A percentile compares a stretch with the other conserved stretches of the same genome.
Evolutionary conservation across 2,113 vertebrate species (phyloP).

Genomic region (Cyanoliseus patagonus): DNA sequence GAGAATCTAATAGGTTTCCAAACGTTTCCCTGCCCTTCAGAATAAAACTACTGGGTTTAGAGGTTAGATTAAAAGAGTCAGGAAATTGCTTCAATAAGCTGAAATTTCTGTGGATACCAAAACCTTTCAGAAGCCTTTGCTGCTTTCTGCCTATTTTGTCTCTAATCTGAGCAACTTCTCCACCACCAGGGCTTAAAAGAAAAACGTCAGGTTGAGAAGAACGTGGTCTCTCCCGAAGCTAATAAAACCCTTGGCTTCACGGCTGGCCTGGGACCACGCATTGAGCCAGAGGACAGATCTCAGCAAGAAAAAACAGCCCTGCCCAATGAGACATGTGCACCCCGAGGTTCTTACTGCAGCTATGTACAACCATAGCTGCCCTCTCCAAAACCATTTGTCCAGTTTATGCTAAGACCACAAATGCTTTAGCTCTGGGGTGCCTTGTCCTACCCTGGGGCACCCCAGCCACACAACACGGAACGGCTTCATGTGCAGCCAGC

Average conservation of each 20-base stretch:
- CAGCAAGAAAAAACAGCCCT: not conserved
- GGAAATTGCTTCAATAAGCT: conserved; percentile 3
- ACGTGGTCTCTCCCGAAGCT: accelerated
- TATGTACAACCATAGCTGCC: not conserved
- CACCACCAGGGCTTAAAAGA: not conserved
- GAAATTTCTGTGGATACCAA: conserved; percentile 22
- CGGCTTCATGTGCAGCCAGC: not conserved
- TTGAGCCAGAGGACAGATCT: not conserved
- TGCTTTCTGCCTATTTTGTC: not conserved
- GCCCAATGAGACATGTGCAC: accelerated
- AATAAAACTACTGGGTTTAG: not conserved
- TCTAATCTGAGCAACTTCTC: not conserved
- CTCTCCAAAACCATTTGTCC: not conserved
- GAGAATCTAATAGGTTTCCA: not conserved
- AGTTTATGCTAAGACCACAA: not conserved
- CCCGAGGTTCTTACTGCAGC: not conserved
- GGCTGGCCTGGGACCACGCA: not conserved
- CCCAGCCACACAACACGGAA: not conserved
- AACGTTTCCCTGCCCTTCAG: not conserved
- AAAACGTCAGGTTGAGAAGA: not conserved
- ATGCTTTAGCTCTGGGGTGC: not conserved
- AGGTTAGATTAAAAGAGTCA: not conserved
- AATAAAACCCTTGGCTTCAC: not conserved
- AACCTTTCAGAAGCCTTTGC: not conserved
- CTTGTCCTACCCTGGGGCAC: not conserved